These are phyloP conservation scores for Larimichthys polyactis DNA, from an alignment of 2,113 vertebrate genomes.

Conservation along the genomic window DNA sequence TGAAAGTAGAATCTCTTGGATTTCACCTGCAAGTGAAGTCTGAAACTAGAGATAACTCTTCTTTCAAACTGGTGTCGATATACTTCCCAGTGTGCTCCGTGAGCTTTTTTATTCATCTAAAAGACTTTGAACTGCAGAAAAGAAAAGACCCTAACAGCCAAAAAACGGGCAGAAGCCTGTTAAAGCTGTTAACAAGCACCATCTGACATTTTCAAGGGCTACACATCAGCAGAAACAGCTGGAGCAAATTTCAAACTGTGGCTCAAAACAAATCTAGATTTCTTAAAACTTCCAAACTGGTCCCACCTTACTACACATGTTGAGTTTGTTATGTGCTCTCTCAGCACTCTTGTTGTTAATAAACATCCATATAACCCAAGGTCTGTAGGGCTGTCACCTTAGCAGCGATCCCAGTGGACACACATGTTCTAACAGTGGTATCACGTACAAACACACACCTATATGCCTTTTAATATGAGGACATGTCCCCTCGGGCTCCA, in stretches of 20 bases:
- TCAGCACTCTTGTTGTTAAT: constrained; percentile 10
- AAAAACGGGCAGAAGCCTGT: constrained; percentile 8
- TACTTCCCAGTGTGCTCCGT: background rate
- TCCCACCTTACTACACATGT: background rate
- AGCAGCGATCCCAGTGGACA: constrained; percentile 12
- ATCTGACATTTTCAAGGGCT: constrained; percentile 22
- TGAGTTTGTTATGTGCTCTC: constrained; percentile 12
- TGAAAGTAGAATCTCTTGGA: background rate
- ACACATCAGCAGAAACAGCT: constrained; percentile 36
- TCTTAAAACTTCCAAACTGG: too few relatives aligned
- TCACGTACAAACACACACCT: constrained; percentile 17
- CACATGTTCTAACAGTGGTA: background rate
- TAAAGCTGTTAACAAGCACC: constrained; percentile 28
- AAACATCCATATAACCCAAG: constrained; percentile 4
- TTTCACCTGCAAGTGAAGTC: background rate
- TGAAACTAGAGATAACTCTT: background rate
- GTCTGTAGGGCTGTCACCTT: constrained; percentile 4
- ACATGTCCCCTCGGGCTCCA: background rate
- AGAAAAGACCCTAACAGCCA: constrained; percentile 14
- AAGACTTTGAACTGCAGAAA: constrained; percentile 2
- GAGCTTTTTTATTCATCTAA: background rate
- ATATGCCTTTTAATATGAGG: constrained; percentile 21
- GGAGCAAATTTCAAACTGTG: constrained; percentile 19
- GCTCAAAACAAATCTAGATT: too few relatives aligned
- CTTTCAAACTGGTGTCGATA: background rate